A percentile compares a stretch with the other conserved stretches of the same genome.
phyloP scores from a whole-genome alignment of 2,113 vertebrate species.

The Nannospalax galili region DNA sequence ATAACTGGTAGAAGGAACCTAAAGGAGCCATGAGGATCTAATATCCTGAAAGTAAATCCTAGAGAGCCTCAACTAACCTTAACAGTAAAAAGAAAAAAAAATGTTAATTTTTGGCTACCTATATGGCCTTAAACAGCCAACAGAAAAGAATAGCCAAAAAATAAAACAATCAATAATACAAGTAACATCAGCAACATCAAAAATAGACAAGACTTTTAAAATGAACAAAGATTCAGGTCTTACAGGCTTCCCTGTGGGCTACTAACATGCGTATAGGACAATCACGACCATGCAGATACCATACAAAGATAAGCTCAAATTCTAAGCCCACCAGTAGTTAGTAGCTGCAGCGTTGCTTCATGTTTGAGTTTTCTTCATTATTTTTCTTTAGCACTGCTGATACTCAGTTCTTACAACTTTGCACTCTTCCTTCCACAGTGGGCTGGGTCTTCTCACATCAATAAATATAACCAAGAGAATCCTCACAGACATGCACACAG shows the following conservation, averaged over 20 bases:
- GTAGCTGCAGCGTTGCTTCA: neutral
- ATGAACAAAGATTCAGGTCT: neutral
- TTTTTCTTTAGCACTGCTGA: neutral
- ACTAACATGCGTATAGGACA: neutral
- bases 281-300: neutral
- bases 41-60: neutral
- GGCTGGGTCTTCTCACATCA: too few relatives aligned
- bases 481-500: too few relatives aligned
- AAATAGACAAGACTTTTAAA: neutral
- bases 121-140: neutral
- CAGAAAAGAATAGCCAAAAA: neutral
- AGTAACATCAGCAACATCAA: neutral
- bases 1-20: neutral
- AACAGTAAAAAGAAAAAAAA: neutral
- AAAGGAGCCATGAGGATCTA: neutral
- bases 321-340: neutral
- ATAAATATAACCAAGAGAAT: too few relatives aligned
- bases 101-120: neutral
- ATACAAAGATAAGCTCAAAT: neutral
- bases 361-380: neutral
- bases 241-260: neutral
- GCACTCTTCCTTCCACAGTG: neutral
- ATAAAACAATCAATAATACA: neutral
- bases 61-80: neutral
- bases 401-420: neutral